A percentile compares a stretch with the other conserved stretches of the same genome.
phyloP scores from a whole-genome alignment of 64 coral and sea anemone genomes.

The Actinia tenebrosa region DNA sequence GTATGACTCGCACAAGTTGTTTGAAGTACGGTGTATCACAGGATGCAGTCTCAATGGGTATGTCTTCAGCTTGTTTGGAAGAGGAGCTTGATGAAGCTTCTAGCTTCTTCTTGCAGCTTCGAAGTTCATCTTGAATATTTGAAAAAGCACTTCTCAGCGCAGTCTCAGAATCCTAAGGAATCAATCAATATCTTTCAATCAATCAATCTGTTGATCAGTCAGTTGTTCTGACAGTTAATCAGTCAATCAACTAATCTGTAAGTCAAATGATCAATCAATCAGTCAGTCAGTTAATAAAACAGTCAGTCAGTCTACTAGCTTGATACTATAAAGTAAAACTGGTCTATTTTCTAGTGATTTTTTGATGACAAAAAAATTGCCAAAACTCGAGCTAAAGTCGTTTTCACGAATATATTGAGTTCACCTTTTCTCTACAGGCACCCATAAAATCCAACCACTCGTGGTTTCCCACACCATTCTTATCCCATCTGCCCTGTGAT shows the following conservation, averaged over 20 bases:
- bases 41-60: neutral
- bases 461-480: neutral
- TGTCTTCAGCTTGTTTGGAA: neutral
- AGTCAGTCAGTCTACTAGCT: no score
- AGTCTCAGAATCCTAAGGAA: neutral
- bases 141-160: neutral
- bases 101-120: neutral
- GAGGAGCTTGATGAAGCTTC: neutral
- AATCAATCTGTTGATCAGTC: neutral
- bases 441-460: neutral
- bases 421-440: neutral
- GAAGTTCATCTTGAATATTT: neutral
- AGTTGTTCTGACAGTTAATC: no score
- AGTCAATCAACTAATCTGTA: no score
- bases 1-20: constrained; percentile 49
- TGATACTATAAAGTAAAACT: no score
- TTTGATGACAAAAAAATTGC: no score
- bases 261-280: neutral
- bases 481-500: neutral
- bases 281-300: no score
- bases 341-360: no score
- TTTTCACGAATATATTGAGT: neutral
- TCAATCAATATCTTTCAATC: neutral
- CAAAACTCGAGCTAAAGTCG: no score
- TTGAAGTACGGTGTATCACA: constrained; percentile 81